These are phyloP conservation scores for Pangasius djambal DNA, from an alignment of 2,797 vertebrate genomes.

Conservation along the genomic window DNA sequence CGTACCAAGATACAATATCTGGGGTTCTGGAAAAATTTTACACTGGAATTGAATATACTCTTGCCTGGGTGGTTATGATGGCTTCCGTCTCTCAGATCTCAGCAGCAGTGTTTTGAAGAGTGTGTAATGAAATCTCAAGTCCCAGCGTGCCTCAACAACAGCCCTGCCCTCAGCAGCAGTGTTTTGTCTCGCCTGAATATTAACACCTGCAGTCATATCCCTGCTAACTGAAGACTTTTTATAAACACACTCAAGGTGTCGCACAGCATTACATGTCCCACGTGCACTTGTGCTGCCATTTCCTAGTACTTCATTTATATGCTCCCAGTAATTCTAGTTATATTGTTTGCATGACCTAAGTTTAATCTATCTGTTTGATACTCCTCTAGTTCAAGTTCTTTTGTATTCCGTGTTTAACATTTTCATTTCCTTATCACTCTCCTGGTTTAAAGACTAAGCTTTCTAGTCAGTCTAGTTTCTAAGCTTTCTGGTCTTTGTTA, in stretches of 20 bases:
- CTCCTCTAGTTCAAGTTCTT: background rate
- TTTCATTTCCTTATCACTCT: background rate
- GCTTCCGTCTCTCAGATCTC: background rate
- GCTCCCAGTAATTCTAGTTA: background rate
- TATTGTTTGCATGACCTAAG: background rate
- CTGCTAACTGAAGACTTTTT: background rate
- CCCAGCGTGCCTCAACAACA: background rate
- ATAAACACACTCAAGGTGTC: background rate
- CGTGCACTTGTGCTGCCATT: background rate
- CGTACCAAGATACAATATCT: background rate
- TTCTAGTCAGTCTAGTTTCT: background rate
- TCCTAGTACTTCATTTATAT: background rate
- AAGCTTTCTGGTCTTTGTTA: background rate
- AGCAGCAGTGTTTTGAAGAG: background rate
- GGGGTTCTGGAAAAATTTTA: background rate
- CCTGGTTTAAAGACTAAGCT: background rate
- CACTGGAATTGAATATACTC: background rate
- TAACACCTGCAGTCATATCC: conserved; percentile 13
- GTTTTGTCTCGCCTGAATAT: background rate
- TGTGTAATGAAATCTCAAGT: conserved; percentile 17
- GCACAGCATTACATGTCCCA: background rate
- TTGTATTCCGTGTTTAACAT: background rate
- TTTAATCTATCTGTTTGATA: background rate
- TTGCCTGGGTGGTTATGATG: background rate
- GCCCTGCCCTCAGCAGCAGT: background rate